Percentiles rank a stretch among this genome's conserved stretches.
These are phyloP conservation scores for Iphiclides podalirius DNA, from an alignment of 2,888 invertebrate species.

Conservation along the genomic window DNA sequence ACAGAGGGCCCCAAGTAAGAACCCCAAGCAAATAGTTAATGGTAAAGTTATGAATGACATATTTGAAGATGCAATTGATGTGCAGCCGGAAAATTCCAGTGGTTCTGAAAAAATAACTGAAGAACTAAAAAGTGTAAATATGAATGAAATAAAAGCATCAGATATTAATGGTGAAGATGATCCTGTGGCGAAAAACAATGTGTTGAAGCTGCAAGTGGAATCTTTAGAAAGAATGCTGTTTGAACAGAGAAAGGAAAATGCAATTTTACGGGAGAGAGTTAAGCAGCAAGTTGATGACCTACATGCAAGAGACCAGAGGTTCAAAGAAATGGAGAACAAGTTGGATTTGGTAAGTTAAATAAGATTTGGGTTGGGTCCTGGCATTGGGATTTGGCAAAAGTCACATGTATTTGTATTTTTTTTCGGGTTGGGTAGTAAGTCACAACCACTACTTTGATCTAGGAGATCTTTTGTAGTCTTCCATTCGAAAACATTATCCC, in stretches of 20 bases:
- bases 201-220: slow-evolving; percentile 56
- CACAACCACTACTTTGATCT: too few species aligned
- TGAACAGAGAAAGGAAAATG: slow-evolving; percentile 64
- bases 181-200: slow-evolving; percentile 43
- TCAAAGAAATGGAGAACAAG: slow-evolving; percentile 72
- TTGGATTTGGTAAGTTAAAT: slow-evolving; percentile 72
- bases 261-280: slow-evolving; percentile 48
- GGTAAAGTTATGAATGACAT: slow-evolving; percentile 68
- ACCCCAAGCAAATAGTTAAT: slow-evolving; percentile 48
- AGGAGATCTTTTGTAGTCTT: too few species aligned
- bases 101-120: slow-evolving; percentile 11
- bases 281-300: slow-evolving; percentile 62
- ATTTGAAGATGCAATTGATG: slow-evolving; percentile 49
- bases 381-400: too few species aligned
- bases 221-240: slow-evolving; percentile 56
- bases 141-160: not conserved
- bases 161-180: slow-evolving; percentile 23
- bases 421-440: too few species aligned
- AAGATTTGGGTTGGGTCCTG: too few species aligned
- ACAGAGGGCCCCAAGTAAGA: slow-evolving; percentile 46
- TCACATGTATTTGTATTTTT: too few species aligned
- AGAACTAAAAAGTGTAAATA: slow-evolving; percentile 14
- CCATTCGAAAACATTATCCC: too few species aligned
- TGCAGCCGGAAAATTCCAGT: not conserved
- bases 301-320: slow-evolving; percentile 57